Evolutionary conservation across 1,140 invertebrate species (phyloP).

Genomic region (Dryas iulia): DNA sequence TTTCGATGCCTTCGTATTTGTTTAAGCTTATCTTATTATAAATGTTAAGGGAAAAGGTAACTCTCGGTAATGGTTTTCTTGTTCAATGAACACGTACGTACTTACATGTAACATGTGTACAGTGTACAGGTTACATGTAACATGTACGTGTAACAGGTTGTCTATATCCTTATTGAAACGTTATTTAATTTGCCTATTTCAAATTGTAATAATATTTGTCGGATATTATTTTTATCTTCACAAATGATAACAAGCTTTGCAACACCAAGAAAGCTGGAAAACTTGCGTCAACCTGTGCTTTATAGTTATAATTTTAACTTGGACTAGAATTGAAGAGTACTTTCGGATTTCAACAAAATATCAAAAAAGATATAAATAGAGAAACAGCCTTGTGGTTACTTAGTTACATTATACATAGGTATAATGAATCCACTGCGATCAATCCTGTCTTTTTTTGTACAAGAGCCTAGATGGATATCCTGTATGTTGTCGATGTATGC

Average conservation of each 20-base stretch:
- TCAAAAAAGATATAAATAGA: neutral
- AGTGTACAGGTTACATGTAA: too few relatives aligned
- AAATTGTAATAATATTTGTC: neutral
- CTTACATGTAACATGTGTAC: too few relatives aligned
- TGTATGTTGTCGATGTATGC: neutral
- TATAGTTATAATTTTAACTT: neutral
- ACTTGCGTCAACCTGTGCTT: neutral
- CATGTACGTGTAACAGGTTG: too few relatives aligned
- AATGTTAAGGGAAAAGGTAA: neutral
- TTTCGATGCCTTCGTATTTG: neutral
- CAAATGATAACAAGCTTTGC: neutral
- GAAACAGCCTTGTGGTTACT: neutral
- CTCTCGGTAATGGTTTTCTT: neutral
- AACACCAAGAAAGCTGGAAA: neutral
- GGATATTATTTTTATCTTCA: neutral
- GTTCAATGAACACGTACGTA: too few relatives aligned
- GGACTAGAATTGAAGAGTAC: neutral
- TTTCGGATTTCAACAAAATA: neutral
- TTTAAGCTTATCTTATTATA: neutral
- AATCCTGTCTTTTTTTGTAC: neutral
- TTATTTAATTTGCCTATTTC: neutral
- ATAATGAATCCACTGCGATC: neutral
- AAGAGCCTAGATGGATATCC: neutral
- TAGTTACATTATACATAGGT: neutral
- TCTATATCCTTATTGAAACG: neutral